Base-by-base conservation (phyloP, 2,113 vertebrate species). In the Tenebrosternarchus preto region DNA sequence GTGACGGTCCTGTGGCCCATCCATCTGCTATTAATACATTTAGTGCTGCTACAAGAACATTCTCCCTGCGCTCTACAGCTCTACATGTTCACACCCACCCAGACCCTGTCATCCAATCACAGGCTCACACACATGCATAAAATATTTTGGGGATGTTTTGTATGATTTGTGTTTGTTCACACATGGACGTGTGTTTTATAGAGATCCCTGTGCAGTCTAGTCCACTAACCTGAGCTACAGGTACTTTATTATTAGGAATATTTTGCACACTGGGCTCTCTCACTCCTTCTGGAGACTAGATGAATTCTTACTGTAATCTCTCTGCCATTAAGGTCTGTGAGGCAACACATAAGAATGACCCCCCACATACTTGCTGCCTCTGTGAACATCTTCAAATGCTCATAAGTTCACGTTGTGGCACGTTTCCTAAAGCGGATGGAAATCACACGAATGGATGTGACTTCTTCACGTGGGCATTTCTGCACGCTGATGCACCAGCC, bases 401-500 rank as follows among this genome's bases (percentile, higher is more conserved):
- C 60, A 19, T 33, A 4, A n/a, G 5, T 68, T n/a, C 64, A 39
- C 31, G 16, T 66, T 20, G 3, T 3, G 8, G 5, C 17, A 57
- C 46, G 55, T 73, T 83, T 83, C 82, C n/a, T 22, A 29, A 59
- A 76, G 57, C 12, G 4, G 57, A 64, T 63, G 19, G 57, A 55
- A 50, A 53, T 56, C 36, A 57, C 24, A 43, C 31, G 20, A 73
- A n/a, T 59, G 78, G 66, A 31, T 22, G 36, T 81, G 20, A 84
- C 76, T 50, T 72, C 76, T 50, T 72, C 36, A 83, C 76, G 68
- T 57, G 79, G 81, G 74, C 76, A 50, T 53, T 77, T 89, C 85
- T 71, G 61, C 81, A 85, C 83, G 67, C 70, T 76, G 81, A 78
- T 87, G 82, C 76, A 83, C 81, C 79, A 87, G 85, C 69, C 82